A percentile compares a stretch with the other conserved stretches of the same genome.
These are phyloP conservation scores for Chironomus tepperi DNA, from an alignment of 1,140 invertebrate species.

Conservation along the genomic window DNA sequence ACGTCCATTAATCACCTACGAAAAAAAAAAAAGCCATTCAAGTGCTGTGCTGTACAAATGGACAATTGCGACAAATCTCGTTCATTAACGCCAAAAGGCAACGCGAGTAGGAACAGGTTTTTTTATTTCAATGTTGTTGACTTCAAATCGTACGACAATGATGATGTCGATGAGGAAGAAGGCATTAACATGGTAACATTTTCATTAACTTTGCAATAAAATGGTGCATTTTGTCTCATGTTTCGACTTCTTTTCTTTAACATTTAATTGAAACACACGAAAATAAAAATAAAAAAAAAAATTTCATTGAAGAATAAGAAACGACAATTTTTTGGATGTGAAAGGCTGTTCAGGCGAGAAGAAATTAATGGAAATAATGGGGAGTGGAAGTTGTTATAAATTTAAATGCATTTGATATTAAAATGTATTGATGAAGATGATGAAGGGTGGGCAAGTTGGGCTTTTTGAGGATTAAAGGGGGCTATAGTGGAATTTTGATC, in stretches of 20 bases:
- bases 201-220: not conserved
- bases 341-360: not conserved
- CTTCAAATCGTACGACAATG: not conserved
- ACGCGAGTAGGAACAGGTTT: not conserved
- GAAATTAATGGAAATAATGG: conserved; percentile 2
- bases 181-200: conserved; percentile 16
- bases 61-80: conserved; percentile 21
- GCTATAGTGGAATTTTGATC: no score
- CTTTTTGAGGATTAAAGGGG: no score
- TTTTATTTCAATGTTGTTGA: not conserved
- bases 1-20: not conserved
- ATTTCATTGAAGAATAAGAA: not conserved
- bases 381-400: conserved; percentile 13
- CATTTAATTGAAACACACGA: not conserved
- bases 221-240: conserved; percentile 12
- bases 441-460: no score
- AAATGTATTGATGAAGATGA: no score
- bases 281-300: not conserved
- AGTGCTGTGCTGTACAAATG: not conserved
- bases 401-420: not conserved
- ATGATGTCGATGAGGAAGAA: not conserved
- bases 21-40: not conserved
- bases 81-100: not conserved
- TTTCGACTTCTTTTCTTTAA: not conserved
- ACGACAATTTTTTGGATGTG: no score